phyloP scores from a whole-genome alignment of 1,140 invertebrate genomes.

The Drosophila biarmipes region DNA sequence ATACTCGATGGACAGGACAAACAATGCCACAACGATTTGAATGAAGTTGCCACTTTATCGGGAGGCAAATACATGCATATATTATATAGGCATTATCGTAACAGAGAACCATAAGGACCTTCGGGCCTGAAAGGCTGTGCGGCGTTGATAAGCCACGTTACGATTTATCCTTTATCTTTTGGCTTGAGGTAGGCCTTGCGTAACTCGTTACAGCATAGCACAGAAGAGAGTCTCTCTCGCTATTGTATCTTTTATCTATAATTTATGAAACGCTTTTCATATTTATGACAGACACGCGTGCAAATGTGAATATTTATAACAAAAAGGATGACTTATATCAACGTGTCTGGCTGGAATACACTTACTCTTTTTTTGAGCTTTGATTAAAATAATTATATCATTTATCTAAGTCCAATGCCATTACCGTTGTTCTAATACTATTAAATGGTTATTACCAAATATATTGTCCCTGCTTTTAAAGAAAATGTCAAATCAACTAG shows the following conservation, averaged over 20 bases:
- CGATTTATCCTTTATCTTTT: conserved; percentile 49
- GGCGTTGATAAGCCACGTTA: conserved; percentile 47
- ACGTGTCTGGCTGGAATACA: conserved; percentile 5
- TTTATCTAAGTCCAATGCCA: conserved; percentile 53
- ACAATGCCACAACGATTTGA: conserved; percentile 61
- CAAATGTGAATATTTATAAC: conserved; percentile 41
- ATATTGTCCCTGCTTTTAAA: conserved; percentile 22
- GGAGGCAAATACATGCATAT: conserved; percentile 10
- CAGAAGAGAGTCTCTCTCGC: neutral
- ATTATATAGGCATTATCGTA: conserved; percentile 37
- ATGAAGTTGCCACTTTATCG: conserved; percentile 58
- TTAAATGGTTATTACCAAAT: conserved; percentile 59
- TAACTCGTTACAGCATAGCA: conserved; percentile 14
- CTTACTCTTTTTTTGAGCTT: neutral
- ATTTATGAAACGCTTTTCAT: conserved; percentile 54
- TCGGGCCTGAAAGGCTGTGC: conserved; percentile 25
- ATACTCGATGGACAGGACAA: conserved; percentile 36
- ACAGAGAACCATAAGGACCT: conserved; percentile 14
- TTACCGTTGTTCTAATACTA: conserved; percentile 16
- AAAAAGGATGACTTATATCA: conserved; percentile 1
- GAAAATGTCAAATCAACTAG: neutral
- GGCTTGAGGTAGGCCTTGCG: conserved; percentile 41
- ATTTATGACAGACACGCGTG: conserved; percentile 65
- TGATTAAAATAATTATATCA: conserved; percentile 21
- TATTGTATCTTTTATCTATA: conserved; percentile 33